Base-by-base conservation (phyloP, 92 coral and sea anemone genomes). In the Palythoa heliodiscus region DNA sequence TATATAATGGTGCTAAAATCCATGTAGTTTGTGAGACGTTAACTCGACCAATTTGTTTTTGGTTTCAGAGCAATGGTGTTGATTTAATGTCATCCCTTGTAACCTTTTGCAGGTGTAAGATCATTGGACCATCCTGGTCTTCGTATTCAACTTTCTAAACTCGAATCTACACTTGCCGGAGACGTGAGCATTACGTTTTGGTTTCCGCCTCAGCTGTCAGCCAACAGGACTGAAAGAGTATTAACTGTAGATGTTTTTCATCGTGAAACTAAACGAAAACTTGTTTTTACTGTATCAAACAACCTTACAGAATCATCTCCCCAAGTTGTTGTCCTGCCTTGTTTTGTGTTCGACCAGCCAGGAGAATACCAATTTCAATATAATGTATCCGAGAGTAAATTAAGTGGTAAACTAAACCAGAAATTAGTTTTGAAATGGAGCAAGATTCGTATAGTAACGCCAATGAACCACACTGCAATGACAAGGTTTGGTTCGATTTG, bases 391-490 rank as follows among this genome's bases (percentile, higher is more conserved):
- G 81, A 91, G 77, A 90, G 93, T 81, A 87, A 80, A 11, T 89
- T 89, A 48, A 88, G 52, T 35, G 93, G 86, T 15, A 88, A 84
- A 54, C 84, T 90, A 66, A 83, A 92, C 43, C 83, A 90, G 76
- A 97, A 90, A 9, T 53, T 89, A 91, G 53, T 72, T 23, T 78
- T 97, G 13, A 82, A 89, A 71, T 90, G 95, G 92, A 95, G 95
- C 71, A 75, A 80, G 24, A 87, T 94, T 73, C 78, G 81, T 63
- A 80, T 97, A 39, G 91, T 87, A 9, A 84, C 93, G 23, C 97
- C 98, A 47, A 52, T 75, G 60, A 93, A 93, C 83, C 98, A 97
- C 92, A 97, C 99, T 47, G 95, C 98, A 50, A 78, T 97, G 80
- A 94, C 94, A 50, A 90, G 88, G 58, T 91, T 95, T 35, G 91